phyloP scores from a whole-genome alignment of 2,797 vertebrate genomes.

The Chrysocyon brachyurus region DNA sequence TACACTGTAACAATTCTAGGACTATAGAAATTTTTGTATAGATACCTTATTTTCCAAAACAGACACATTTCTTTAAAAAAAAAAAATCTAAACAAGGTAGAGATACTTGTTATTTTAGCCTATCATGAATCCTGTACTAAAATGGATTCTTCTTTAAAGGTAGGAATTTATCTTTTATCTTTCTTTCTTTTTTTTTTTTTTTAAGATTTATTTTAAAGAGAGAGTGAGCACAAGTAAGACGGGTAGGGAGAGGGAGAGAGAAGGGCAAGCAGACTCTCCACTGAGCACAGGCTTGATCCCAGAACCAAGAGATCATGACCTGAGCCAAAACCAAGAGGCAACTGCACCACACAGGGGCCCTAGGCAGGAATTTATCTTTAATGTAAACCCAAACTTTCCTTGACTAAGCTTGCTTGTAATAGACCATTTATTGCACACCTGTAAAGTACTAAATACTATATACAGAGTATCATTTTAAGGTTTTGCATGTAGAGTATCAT shows the following conservation, averaged over 20 bases:
- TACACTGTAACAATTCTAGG: background rate
- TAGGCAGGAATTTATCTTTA: constrained; percentile 26
- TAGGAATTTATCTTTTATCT: constrained; percentile 5
- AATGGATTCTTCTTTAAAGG: background rate
- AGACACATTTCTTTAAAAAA: background rate
- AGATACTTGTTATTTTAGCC: constrained; percentile 25
- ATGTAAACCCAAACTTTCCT: background rate
- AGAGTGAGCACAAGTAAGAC: background rate
- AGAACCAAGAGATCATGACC: background rate
- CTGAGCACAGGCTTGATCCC: background rate
- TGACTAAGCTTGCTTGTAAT: background rate
- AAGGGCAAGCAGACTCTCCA: background rate
- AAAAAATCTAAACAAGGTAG: background rate
- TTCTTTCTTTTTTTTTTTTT: background rate
- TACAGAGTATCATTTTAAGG: background rate
- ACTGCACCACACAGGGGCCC: background rate
- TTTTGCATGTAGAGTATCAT: background rate
- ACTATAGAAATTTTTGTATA: background rate
- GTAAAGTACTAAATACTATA: background rate
- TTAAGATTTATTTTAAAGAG: background rate
- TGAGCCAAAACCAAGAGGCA: background rate
- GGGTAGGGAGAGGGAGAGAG: background rate
- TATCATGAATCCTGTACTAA: background rate
- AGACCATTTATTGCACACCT: background rate
- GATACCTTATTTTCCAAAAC: background rate